These are phyloP conservation scores for Ypsolopha sequella DNA, from an alignment of 2,888 invertebrate species.

Conservation along the genomic window DNA sequence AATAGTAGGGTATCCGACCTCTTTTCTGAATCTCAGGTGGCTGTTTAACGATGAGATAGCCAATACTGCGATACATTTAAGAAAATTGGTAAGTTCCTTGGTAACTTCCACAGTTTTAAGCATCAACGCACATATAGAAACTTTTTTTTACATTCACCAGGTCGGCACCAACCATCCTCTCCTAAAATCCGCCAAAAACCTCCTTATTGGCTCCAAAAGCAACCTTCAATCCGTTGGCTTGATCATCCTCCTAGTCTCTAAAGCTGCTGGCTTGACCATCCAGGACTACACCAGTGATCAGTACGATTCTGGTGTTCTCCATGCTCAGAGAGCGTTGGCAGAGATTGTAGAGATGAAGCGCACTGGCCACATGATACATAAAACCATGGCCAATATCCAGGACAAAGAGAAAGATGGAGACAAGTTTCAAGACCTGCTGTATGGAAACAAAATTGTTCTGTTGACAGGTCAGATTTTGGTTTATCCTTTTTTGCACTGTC, in stretches of 20 bases:
- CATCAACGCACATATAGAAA: background rate
- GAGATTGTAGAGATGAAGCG: constrained; percentile 65
- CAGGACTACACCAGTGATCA: constrained; percentile 23
- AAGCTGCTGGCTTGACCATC: constrained; percentile 41
- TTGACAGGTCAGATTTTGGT: constrained; percentile 29
- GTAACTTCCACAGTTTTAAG: background rate
- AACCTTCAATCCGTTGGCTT: constrained; percentile 56
- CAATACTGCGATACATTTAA: constrained; percentile 62
- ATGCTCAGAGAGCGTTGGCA: constrained; percentile 58
- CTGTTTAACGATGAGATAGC: constrained; percentile 73
- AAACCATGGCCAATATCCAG: constrained; percentile 52
- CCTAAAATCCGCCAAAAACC: constrained; percentile 52
- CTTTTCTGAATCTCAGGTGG: constrained; percentile 69
- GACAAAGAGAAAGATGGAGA: constrained; percentile 36
- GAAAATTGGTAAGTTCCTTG: constrained; percentile 43
- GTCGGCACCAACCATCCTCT: constrained; percentile 58
- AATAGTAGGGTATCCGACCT: constrained; percentile 68
- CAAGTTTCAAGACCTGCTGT: constrained; percentile 46
- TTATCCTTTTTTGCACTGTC: too few species aligned
- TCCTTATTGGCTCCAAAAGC: constrained; percentile 55
- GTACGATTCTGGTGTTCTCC: constrained; percentile 42
- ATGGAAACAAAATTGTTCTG: constrained; percentile 55
- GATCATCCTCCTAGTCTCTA: constrained; percentile 47
- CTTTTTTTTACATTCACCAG: constrained; percentile 16
- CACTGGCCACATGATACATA: constrained; percentile 56